These are phyloP conservation scores for Deilephila elpenor DNA, from an alignment of 2,888 invertebrate genomes.

Conservation along the genomic window DNA sequence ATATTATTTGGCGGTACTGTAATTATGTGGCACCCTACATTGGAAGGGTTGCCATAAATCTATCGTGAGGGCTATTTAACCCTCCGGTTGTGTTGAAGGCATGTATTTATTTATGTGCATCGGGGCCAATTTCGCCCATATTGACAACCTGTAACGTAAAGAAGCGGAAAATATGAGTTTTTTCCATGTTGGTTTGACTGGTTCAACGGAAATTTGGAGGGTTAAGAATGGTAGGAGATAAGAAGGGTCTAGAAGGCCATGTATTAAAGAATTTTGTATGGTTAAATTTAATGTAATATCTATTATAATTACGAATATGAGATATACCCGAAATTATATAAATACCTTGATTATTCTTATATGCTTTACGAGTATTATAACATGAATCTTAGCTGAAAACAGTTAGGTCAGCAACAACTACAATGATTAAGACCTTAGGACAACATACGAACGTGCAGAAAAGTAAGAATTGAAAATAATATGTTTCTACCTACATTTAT, in stretches of 20 bases:
- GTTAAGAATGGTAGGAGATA: background rate
- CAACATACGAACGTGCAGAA: too few relatives aligned
- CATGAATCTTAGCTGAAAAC: too few relatives aligned
- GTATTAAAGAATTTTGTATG: background rate
- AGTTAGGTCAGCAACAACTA: too few relatives aligned
- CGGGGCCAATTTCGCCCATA: conserved; percentile 31
- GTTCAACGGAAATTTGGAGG: background rate
- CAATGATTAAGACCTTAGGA: too few relatives aligned
- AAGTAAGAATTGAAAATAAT: too few relatives aligned
- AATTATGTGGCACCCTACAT: conserved; percentile 22
- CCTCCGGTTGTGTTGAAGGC: conserved; percentile 31
- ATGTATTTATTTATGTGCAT: conserved; percentile 33
- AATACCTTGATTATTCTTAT: too few relatives aligned
- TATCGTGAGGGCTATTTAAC: conserved; percentile 34
- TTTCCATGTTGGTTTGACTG: background rate
- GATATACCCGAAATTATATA: too few relatives aligned
- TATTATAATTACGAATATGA: background rate
- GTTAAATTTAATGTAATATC: background rate
- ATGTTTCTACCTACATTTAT: too few relatives aligned
- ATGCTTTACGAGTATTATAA: too few relatives aligned
- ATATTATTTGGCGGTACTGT: conserved; percentile 15
- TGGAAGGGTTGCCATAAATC: conserved; percentile 36
- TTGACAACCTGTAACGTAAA: conserved; percentile 16
- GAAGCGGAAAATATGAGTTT: background rate
- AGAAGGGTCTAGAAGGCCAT: background rate